These are phyloP conservation scores for Melanotaenia maccullochi DNA, from an alignment of 2,797 vertebrate genomes.

Conservation along the genomic window DNA sequence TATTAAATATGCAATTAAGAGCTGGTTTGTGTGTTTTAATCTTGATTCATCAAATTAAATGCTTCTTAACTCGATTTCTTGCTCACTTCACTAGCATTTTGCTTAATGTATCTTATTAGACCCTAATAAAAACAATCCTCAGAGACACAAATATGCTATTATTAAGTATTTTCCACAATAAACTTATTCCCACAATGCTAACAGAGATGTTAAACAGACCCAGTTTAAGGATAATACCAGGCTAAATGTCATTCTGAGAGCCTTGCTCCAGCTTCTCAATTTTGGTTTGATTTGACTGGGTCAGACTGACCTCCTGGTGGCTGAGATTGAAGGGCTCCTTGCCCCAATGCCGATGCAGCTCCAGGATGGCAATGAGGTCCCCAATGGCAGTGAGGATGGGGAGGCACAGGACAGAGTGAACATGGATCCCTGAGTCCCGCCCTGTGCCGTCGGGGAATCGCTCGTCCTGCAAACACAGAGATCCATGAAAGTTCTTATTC, in stretches of 20 bases:
- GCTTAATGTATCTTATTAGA: conserved; percentile 21
- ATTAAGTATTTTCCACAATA: conserved; percentile 25
- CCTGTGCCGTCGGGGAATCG: conserved; percentile 96
- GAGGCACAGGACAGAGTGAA: conserved; percentile 97
- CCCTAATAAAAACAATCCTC: background rate
- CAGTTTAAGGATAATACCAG: conserved; percentile 61
- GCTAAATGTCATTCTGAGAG: conserved; percentile 59
- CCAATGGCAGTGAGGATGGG: conserved; percentile 96
- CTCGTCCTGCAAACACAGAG: conserved; percentile 86
- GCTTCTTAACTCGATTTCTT: background rate
- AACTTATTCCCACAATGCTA: conserved; percentile 30
- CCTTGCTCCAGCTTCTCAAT: conserved; percentile 50
- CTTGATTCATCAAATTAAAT: background rate
- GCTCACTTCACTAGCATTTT: conserved; percentile 13
- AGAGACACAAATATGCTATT: conserved; percentile 5
- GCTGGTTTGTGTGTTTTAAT: background rate
- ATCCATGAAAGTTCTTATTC: conserved; percentile 5
- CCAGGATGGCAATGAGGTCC: conserved; percentile 95
- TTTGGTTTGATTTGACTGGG: conserved; percentile 52
- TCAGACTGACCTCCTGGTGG: conserved; percentile 92
- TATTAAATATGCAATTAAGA: background rate
- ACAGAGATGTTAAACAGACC: conserved; percentile 50
- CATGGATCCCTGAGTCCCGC: conserved; percentile 92
- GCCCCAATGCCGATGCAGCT: conserved; percentile 94
- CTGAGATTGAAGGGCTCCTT: conserved; percentile 93